Evolutionary conservation across 2,797 vertebrate species (phyloP), one percentile per base, ranked within the genome.

Genomic region (Manis javanica): DNA sequence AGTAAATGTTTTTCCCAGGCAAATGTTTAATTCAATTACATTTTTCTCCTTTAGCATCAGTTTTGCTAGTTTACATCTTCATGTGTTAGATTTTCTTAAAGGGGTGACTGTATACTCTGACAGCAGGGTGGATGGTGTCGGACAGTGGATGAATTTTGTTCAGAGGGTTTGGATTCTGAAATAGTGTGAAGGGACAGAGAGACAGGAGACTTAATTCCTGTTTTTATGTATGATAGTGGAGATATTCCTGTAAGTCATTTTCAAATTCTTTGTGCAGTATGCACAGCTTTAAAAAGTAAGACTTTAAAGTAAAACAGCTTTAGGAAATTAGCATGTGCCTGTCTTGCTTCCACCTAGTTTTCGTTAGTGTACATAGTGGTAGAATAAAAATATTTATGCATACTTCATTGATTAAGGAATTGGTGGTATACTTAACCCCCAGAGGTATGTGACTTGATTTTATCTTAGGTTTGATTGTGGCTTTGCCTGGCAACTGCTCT

Each of bases 81-180:
- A 11, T 4, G 4, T 85, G 46, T 90, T 94, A n/a, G 49, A 71
- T 79, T 93, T 75, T n/a, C 8, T 66, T 91, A 26, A 75, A 90
- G 39, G n/a, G 11, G 29, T 31, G 55, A 7, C 37, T 34, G 3
- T 57, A 2, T 74, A 14, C 39, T 77, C 42, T n/a, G 37, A 77
- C 46, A 29, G 1, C 19, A 59, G 14, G 10, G 16, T 61, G 7
- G 23, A 81, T 79, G 53, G 1, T 46, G 16, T 83, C 49, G 23
- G 37, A 14, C 10, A 79, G 14, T 69, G 13, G 13, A 34, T 39
- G 39, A 51, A n/a, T 77, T 95, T 78, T 86, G 9, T 75, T 92
- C 16, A 64, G n/a, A 87, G 42, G 59, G 11, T 94, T 84, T 84
- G 29, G 69, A 74, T 90, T 77, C 57, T 94, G 75, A 83, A 78